Evolutionary conservation across 92 coral and sea anemone species (phyloP).

Genomic region (Epizoanthus illoricatus): DNA sequence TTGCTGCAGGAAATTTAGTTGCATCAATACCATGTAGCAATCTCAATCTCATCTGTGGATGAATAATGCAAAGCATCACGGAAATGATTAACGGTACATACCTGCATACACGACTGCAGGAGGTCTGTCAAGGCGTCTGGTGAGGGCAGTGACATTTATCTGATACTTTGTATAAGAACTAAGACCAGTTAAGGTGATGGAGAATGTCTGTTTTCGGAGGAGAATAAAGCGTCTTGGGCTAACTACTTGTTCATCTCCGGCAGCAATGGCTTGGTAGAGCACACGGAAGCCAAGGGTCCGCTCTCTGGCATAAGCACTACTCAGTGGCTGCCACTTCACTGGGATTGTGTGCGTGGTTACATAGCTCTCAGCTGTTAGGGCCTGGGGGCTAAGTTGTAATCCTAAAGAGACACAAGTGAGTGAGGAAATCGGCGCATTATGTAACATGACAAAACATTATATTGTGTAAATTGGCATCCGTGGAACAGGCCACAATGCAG

Average conservation of each 20-base stretch:
- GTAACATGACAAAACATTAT: too few relatives aligned
- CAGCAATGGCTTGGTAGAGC: constrained; percentile 54
- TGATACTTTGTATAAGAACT: constrained; percentile 53
- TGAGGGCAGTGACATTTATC: constrained; percentile 61
- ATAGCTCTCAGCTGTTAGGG: constrained; percentile 62
- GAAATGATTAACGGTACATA: neutral
- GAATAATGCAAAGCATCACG: too few relatives aligned
- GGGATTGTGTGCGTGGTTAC: constrained; percentile 52
- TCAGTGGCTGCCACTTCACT: constrained; percentile 67
- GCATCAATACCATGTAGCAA: too few relatives aligned
- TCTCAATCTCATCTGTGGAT: too few relatives aligned
- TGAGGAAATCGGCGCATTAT: too few relatives aligned
- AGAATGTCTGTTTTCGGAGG: constrained; percentile 47
- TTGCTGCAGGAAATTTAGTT: too few relatives aligned
- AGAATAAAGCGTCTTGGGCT: constrained; percentile 29
- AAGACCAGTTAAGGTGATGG: constrained; percentile 40
- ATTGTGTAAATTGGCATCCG: too few relatives aligned
- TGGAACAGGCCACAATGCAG: too few relatives aligned
- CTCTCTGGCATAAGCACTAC: constrained; percentile 34
- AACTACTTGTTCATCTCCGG: constrained; percentile 57
- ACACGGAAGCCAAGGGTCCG: constrained; percentile 65
- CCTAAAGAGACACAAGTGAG: constrained; percentile 37
- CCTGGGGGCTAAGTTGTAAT: constrained; percentile 56
- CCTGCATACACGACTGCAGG: constrained; percentile 62
- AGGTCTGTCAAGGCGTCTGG: constrained; percentile 68